phyloP scores from a whole-genome alignment of 2,888 invertebrate genomes.

The Nomada flava region DNA sequence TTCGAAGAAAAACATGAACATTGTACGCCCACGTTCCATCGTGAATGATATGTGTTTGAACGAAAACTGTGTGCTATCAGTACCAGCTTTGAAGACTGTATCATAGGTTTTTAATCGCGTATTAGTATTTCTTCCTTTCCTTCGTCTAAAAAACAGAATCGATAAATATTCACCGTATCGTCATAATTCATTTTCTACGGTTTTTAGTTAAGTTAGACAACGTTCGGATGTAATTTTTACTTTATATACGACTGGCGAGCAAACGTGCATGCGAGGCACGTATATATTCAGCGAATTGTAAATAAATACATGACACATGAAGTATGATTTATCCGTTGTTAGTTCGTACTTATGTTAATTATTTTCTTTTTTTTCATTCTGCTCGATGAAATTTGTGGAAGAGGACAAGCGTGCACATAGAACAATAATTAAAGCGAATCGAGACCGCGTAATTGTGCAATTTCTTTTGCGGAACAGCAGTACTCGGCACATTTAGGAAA shows the following conservation, averaged over 20 bases:
- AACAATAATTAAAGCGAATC: background rate
- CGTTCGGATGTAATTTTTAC: conserved; percentile 54
- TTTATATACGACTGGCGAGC: conserved; percentile 60
- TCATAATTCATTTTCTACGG: conserved; percentile 26
- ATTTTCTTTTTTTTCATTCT: conserved; percentile 7
- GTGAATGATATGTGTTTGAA: conserved; percentile 47
- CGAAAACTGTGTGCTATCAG: conserved; percentile 48
- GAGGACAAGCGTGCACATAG: conserved; percentile 14
- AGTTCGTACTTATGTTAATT: conserved; percentile 59
- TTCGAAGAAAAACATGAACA: background rate
- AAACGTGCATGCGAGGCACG: conserved; percentile 43
- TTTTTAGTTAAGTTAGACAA: conserved; percentile 44
- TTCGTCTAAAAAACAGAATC: conserved; percentile 1
- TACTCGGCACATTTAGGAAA: background rate
- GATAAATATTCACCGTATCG: conserved; percentile 28
- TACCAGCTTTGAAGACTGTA: conserved; percentile 58
- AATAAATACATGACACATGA: conserved; percentile 52
- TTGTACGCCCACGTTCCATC: background rate
- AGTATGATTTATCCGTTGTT: conserved; percentile 39
- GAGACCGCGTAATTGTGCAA: background rate
- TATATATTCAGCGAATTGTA: conserved; percentile 53
- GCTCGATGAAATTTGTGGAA: conserved; percentile 28
- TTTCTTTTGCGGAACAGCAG: background rate
- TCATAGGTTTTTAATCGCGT: conserved; percentile 35
- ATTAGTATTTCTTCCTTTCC: conserved; percentile 6